phyloP scores from a whole-genome alignment of 92 coral and sea anemone species.

The Epizoanthus illoricatus region DNA sequence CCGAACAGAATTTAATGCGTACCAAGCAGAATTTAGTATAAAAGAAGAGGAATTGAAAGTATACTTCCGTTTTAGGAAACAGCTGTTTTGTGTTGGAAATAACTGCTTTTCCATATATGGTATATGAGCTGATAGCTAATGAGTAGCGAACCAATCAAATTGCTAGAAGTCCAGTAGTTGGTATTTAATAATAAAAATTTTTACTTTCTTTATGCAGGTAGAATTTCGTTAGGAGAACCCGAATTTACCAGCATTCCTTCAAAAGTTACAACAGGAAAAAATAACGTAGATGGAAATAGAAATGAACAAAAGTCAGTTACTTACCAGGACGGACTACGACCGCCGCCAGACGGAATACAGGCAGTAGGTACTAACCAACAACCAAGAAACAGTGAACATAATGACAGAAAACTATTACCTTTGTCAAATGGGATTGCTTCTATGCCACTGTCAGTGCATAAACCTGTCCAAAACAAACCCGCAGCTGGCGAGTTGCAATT shows the following conservation, averaged over 20 bases:
- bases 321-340: not conserved
- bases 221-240: not conserved
- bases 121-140: too few species aligned
- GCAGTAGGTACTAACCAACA: not conserved
- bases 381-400: not conserved
- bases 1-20: too few species aligned
- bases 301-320: not conserved
- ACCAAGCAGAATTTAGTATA: too few species aligned
- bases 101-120: too few species aligned
- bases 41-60: too few species aligned
- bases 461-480: not conserved
- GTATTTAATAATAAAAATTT: not conserved
- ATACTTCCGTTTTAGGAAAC: too few species aligned
- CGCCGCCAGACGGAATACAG: not conserved
- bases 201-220: not conserved
- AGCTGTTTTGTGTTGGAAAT: too few species aligned
- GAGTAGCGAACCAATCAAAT: not conserved
- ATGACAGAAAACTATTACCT: not conserved
- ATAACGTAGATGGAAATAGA: too few species aligned
- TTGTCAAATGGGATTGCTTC: not conserved
- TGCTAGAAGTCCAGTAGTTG: not conserved
- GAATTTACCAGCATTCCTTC: constrained; percentile 8
- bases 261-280: too few species aligned
- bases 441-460: not conserved
- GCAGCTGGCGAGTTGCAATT: not conserved